Base-by-base conservation (phyloP, 1,140 invertebrate genomes). In the Drosophila sproati region DNA sequence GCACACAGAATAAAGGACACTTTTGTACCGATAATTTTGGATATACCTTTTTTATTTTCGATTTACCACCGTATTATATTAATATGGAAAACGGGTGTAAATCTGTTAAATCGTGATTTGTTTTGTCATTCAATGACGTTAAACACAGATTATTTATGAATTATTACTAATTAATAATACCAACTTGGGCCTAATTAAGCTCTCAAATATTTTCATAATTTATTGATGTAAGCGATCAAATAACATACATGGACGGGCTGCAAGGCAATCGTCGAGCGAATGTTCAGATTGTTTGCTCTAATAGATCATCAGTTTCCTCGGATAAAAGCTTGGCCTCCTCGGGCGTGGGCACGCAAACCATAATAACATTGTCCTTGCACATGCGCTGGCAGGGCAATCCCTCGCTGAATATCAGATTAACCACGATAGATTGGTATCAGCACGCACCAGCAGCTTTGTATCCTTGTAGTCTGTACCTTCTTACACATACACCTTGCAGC, bases 401-500 rank as follows among this genome's bases (percentile, higher is more conserved):
- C 55, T 94, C 93, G 37, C 93, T 94, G 39, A 97, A 89, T 60
- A 97, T 94, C 59, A 98, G 95, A 93, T 99, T 99, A 2, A 98
- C 92, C 60, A 98, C 93, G 57, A 99, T 95, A 93, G 93, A 80
- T 95, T 96, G 51, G 97, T 98, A 80, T 98, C 96, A 5, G 97
- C 98, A 52, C 98, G 94, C 32, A 98, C 95, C 57, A 99, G 94
- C 31, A 98, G 92, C 91, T 12, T 12, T 12, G 12, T 12, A 12
- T 12, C 12, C 12, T 12, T 12, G 12, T 12, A 12, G 12, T 93
- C 94, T 0, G 93, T 94, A 74, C 96, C 96, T 92, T 97, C 97
- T 88, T 98, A 98, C 12, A 97, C 95, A 93, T 97, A 98, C 61
- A 99, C 94, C 93, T 99, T 99, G 92, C 97, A 98, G 82, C 96